Evolutionary conservation across 2,113 vertebrate genomes (phyloP), one percentile per base, ranked within the genome.

Genomic region (Calcarius ornatus): DNA sequence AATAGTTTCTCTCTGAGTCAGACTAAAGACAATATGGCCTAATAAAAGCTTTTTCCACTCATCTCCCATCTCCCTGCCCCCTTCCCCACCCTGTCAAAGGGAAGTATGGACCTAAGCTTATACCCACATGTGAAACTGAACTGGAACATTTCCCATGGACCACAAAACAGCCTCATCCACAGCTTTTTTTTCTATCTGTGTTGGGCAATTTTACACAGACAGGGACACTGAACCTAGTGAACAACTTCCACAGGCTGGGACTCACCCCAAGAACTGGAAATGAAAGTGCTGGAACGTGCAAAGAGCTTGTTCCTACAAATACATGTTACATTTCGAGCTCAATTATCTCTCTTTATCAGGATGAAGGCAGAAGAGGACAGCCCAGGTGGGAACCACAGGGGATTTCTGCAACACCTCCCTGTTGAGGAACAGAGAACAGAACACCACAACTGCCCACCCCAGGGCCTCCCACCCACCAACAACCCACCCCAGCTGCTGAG

Each of bases 1-100:
- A 70, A 88, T 54, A 73, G 51, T 73, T 94, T 86, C 76, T 88
- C 35, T 85, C 79, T 38, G 43, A 93, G 83, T 90, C 91, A 88
- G 69, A 50, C 42, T 63, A 59, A 73, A 70, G 70, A 82, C 75
- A 91, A 53, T 10, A 48, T 6, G 24, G 71, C 25, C 50, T 76
- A 85, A 69, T 27, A 76, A 72, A 91, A 64, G 48, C 71, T 71
- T 69, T 72, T 83, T 78, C 75, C 12, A 0, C 33, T 73, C 54
- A 38, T 31, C 37, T 90, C 53, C 53, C n/a, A 28, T 28, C 31
- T 56, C 38, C 57, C 85, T 93, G 78, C 61, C 61, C 69, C 51
- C 53, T 51, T 73, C 37, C 48, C 24, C 28, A 51, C 53, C 56
- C 48, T 45, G 60, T 50, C 66, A 76, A 45, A 85, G 54, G 61